A percentile compares a stretch with the other conserved stretches of the same genome.
These are phyloP conservation scores for Hexactinellida sp. DNA, from an alignment of 37 sponge, comb jelly and placozoan genomes.

Conservation along the genomic window DNA sequence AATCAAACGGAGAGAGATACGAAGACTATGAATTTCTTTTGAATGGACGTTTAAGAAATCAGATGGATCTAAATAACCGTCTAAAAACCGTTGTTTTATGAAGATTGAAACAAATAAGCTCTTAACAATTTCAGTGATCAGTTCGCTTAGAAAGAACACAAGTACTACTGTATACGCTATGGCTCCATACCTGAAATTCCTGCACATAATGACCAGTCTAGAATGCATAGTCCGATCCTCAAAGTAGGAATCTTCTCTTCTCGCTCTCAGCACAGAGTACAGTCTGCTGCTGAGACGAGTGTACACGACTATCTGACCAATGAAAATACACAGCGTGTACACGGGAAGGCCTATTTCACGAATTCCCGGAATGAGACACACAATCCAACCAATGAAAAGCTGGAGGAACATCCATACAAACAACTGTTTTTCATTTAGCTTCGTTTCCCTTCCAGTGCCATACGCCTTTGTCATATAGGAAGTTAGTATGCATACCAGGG, in stretches of 20 bases:
- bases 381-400: not conserved
- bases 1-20: too few species aligned
- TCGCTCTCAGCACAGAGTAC: not conserved
- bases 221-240: not conserved
- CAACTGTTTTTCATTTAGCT: not conserved
- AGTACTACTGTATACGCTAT: not conserved
- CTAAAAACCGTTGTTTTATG: not conserved
- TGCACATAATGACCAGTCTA: not conserved
- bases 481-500: not conserved
- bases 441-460: not conserved
- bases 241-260: not conserved
- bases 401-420: not conserved
- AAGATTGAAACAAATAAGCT: not conserved
- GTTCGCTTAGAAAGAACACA: not conserved
- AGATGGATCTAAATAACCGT: too few species aligned
- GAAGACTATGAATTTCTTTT: too few species aligned
- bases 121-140: not conserved
- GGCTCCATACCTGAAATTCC: not conserved
- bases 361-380: not conserved
- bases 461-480: not conserved
- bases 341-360: not conserved
- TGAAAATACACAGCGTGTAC: not conserved
- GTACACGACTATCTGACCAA: not conserved
- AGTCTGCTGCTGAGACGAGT: not conserved
- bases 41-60: too few species aligned